phyloP scores from a whole-genome alignment of 2,888 invertebrate species.

The Nephrotoma guestfalica region DNA sequence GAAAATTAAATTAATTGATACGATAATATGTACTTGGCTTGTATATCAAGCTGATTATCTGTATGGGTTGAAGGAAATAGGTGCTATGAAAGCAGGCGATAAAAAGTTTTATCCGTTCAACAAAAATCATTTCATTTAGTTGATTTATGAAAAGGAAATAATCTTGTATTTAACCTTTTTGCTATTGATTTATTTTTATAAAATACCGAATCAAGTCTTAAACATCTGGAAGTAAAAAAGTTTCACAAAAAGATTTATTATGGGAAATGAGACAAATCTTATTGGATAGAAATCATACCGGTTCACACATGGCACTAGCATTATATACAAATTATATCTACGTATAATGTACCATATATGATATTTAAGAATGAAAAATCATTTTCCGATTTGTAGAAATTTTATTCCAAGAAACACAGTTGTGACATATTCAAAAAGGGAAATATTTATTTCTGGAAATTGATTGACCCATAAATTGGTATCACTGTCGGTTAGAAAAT shows the following conservation, averaged over 20 bases:
- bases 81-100: neutral
- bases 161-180: neutral
- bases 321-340: no score
- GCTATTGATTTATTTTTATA: neutral
- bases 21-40: neutral
- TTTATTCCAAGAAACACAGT: neutral
- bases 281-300: neutral
- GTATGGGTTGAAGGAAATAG: neutral
- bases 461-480: neutral
- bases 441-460: neutral
- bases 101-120: no score
- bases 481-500: neutral
- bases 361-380: neutral
- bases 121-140: neutral
- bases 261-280: neutral
- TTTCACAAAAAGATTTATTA: neutral
- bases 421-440: neutral
- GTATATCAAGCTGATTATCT: neutral
- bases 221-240: neutral
- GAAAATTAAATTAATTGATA: neutral
- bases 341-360: no score
- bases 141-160: neutral
- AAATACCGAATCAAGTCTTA: neutral
- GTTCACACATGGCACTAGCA: neutral
- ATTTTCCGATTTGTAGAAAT: neutral